Evolutionary conservation across 2,888 invertebrate genomes (phyloP), one percentile per base, ranked within the genome.

Genomic region (Agonopterix heracliana): DNA sequence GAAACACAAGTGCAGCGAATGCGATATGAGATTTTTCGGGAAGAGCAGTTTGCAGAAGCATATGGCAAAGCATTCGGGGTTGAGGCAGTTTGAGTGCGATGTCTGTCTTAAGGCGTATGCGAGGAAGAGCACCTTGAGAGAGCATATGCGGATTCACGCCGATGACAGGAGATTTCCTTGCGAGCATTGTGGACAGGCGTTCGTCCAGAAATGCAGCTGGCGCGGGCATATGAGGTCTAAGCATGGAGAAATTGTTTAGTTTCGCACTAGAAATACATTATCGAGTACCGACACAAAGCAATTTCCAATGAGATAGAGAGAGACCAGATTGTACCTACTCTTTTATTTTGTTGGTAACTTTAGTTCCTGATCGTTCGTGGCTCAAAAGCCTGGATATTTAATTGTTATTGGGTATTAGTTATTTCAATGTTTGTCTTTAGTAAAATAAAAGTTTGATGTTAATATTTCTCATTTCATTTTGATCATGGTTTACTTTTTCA

Each of bases 1-100:
- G 17, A 68, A 74, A 10, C 85, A 81, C 38, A 75, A 73, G 13
- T 90, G 90, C 44, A 61, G 64, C 0, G 72, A 86, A 9, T 90
- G 90, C 41, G 81, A 81, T 0, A 84, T 79, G 64, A 65, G 63
- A 5, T 81, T 80, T 40, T 83, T 71, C 47, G 61, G 61, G 0
- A 63, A 61, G 26, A 63, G 64, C 11, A 57, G 59, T 10, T 51
- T 82, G 42, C 58, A 63, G 9, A 63, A 66, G 2, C 83, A 84
- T 11, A 70, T 75, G 69, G 58, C 69, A 0, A 77, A 73, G 40
- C 84, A 83, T 42, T 73, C 77, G 0, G 76, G 76, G 0, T 38
- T 67, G 10, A 68, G 68, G 14, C 58, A 69, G 47, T 81, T 70
- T 38, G 61, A 69, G 47, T 84, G 83, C 38, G 76, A 75, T 1